phyloP scores from a whole-genome alignment of 2,797 vertebrate species.

The Dipus sagitta region DNA sequence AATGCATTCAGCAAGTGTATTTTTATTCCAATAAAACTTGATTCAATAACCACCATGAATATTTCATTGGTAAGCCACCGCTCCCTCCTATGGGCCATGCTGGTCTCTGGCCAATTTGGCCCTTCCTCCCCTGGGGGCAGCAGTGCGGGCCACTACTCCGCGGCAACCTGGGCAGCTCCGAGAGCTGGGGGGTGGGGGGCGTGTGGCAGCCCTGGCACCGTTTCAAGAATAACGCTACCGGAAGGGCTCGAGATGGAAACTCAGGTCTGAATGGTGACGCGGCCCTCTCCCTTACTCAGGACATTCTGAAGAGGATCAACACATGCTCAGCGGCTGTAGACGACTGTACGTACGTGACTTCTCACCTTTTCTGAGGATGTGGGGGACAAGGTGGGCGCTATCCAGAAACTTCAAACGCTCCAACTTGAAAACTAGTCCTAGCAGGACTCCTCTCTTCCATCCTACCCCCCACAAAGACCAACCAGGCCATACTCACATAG shows the following conservation, averaged over 20 bases:
- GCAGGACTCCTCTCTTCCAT: no score
- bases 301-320: not conserved
- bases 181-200: not conserved
- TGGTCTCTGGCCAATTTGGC: conserved; percentile 52
- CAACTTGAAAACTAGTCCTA: not conserved
- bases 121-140: accelerated
- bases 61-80: conserved; percentile 78
- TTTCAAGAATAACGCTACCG: not conserved
- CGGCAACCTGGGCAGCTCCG: not conserved
- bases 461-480: not conserved
- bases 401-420: not conserved
- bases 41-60: conserved; percentile 81
- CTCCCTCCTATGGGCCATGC: not conserved
- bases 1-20: conserved; percentile 78
- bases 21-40: conserved; percentile 84
- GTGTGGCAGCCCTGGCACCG: not conserved
- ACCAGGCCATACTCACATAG: not conserved
- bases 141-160: not conserved
- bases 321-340: not conserved
- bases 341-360: not conserved
- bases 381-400: not conserved
- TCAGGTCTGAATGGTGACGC: not conserved
- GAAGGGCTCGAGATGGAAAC: not conserved
- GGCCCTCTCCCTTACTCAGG: not conserved
- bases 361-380: not conserved